Percentiles rank a stretch among this genome's conserved stretches.
Evolutionary conservation across 2,113 vertebrate genomes (phyloP).

Genomic region (Saguinus midas): DNA sequence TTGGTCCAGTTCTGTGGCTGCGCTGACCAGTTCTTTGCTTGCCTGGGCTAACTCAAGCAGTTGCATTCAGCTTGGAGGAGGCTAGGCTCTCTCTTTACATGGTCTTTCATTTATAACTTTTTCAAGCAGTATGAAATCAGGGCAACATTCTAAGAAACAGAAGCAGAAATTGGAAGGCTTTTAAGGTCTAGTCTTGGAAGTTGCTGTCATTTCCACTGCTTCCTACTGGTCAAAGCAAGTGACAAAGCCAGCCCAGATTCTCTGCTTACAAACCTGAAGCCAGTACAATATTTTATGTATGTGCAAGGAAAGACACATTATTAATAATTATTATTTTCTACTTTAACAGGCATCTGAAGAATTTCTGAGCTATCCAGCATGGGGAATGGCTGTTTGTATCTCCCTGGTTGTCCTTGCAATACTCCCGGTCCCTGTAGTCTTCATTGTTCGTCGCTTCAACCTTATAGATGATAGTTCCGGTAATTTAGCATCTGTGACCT

Average conservation of each 20-base stretch:
- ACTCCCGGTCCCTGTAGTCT: conserved; percentile 92
- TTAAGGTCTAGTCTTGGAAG: not conserved
- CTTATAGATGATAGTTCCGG: conserved; percentile 88
- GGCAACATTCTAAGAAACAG: not conserved
- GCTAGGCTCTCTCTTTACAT: not conserved
- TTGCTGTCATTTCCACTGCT: not conserved
- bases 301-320: not conserved
- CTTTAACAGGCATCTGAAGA: conserved; percentile 87
- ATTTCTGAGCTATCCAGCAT: conserved; percentile 88
- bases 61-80: not conserved
- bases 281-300: not conserved
- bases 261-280: not conserved
- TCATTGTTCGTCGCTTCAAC: conserved; percentile 89
- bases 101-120: not conserved
- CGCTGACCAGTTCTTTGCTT: not conserved
- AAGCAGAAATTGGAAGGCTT: not conserved
- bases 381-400: conserved; percentile 92
- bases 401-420: conserved; percentile 91
- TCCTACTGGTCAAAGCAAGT: not conserved
- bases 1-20: not conserved
- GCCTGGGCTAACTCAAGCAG: not conserved
- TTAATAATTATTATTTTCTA: conserved; percentile 16
- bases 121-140: not conserved
- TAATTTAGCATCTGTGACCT: conserved; percentile 90
- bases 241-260: not conserved